Conservation (phyloP, 2,113 vertebrate species). For the Eptesicus fuscus region DNA sequence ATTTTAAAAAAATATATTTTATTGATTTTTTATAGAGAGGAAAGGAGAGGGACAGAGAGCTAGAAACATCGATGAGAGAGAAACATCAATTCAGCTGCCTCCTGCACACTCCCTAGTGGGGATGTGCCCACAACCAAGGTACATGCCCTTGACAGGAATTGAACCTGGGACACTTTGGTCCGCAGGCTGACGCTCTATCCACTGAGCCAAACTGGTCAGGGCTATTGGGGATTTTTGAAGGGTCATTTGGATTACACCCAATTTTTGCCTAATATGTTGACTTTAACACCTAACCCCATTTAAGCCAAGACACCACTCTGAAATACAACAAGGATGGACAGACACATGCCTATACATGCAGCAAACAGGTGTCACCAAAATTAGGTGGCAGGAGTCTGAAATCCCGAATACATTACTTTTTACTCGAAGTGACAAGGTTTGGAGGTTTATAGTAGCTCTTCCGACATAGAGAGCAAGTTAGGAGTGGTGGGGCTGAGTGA, state of each 20-base stretch:
- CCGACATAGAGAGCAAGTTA: not conserved
- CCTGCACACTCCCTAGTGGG: too few relatives aligned
- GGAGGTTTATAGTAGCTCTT: not conserved
- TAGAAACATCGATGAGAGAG: too few relatives aligned
- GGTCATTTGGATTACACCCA: not conserved
- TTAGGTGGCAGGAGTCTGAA: not conserved
- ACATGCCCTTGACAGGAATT: too few relatives aligned
- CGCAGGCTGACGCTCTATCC: too few relatives aligned
- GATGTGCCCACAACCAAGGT: too few relatives aligned
- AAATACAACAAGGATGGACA: not conserved
- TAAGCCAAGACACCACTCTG: not conserved
- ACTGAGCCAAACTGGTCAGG: too few relatives aligned
- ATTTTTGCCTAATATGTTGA: not conserved
- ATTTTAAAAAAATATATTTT: not conserved
- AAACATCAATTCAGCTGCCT: too few relatives aligned
- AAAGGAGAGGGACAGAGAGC: too few relatives aligned
- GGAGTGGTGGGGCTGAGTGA: not conserved
- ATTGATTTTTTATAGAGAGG: too few relatives aligned
- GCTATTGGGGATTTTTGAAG: not conserved
- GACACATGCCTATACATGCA: too few relatives aligned
- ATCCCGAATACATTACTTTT: not conserved
- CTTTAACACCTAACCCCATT: not conserved
- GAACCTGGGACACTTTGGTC: too few relatives aligned
- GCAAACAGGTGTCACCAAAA: not conserved
- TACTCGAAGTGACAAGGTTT: not conserved